Base-by-base conservation (phyloP, 2,797 vertebrate genomes). In the Odontamblyopus lacepedii region DNA sequence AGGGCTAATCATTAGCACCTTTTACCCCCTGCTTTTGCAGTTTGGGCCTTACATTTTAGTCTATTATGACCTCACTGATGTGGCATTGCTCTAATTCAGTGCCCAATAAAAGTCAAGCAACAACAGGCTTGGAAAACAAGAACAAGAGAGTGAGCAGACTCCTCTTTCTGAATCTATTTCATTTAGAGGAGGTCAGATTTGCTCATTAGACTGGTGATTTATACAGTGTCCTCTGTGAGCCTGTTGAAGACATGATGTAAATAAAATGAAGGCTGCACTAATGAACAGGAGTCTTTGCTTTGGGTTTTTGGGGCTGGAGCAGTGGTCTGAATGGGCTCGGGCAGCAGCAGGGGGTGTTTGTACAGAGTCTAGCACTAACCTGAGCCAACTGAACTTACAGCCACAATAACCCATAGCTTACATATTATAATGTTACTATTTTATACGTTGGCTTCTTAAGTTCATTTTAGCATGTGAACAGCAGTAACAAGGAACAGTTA, bases 321-420 rank as follows among this genome's bases (percentile, higher is more conserved):
- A 51, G 67, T 73, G 73, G 67, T 76, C 75, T 23, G 71, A 74
- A 61, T 23, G 77, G 60, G 67, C 72, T 73, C 78, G 50, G 76
- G 75, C 26, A 69, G 64, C 69, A 67, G 60, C 59, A 64, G 81
- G 78, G 76, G 75, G 72, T 66, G 13, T 48, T 70, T 48, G 26
- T 55, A 51, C 70, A 84, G 83, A 57, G 44, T 48, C 44, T 48
- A 48, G 13, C 44, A 48, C 44, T 48, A 16, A 67, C 57, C 57
- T 35, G 66, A 83, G 80, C 88, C 88, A 85, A 77, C 69, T 41
- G 72, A 70, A 30, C 57, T 67, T 79, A 87, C 70, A 80, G 83
- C 75, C 84, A 78, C 88, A 76, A 75, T 61, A 75, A 77, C 76
- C 69, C 75, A 76, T 5, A 15, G 16, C 29, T 16, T 13, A 32